Base-by-base conservation (phyloP, 2,113 vertebrate genomes). In the Murina feae region DNA sequence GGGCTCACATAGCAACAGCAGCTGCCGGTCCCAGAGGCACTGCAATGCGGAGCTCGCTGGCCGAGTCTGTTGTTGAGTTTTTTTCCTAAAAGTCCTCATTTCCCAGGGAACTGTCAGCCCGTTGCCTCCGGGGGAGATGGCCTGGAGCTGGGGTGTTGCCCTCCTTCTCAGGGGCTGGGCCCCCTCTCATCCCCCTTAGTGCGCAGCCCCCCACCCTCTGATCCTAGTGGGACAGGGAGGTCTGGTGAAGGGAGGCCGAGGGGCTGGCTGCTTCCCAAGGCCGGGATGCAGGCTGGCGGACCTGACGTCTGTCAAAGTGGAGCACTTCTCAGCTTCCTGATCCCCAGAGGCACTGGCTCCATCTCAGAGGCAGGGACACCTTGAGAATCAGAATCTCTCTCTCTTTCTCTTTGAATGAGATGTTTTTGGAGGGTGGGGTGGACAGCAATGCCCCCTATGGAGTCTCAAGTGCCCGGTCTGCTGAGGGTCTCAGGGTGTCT, bases 41-140 rank as follows among this genome's bases (percentile, higher is more conserved):
- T 98, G 98, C 98, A 98, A 95, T 98, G 98, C 98, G 97, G 98
- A 96, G 91, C 84, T 96, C 16, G n/a, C n/a, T n/a, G 20, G 25
- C 44, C 8, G 10, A 17, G 72, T 93, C 96, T 88, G 82, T 76
- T 60, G 10, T 37, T 39, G 28, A 11, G 92, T 93, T 86, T 82
- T 82, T 82, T 82, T 18, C 89, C 69, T 88, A 44, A 87, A 96
- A 96, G 87, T 92, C 81, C 86, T 97, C 89, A 69, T 95, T 92
- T 97, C 74, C 92, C 68, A 44, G 76, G 74, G 30, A 96, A 94
- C 96, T 68, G 69, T 42, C 88, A 95, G 74, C 44, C 79, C 86
- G 83, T 39, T 20, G 85, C 71, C 93, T 94, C 78, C n/a, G 30
- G 63, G 76, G 84, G 28, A 9, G 68, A 63, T 63, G 51, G 58